Conservation (phyloP, 2,888 invertebrate species). For the Alentia gelatinosa region DNA sequence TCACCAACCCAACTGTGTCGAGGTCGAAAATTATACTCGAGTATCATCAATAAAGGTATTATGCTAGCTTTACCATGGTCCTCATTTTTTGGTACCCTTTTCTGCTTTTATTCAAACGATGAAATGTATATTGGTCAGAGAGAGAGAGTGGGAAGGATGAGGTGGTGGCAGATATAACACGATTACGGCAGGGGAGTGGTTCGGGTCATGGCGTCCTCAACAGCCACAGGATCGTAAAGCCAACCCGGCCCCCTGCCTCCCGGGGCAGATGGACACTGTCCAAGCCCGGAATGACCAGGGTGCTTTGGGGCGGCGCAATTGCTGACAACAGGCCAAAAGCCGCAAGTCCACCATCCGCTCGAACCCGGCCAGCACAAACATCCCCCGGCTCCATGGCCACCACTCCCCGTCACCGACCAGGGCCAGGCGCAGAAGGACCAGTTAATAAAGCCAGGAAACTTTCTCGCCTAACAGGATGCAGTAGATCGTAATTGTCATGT, state of each 20-base stretch:
- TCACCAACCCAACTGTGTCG: no score
- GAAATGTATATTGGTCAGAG: no score
- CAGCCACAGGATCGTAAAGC: neutral
- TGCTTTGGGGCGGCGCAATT: constrained; percentile 40
- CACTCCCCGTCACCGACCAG: neutral
- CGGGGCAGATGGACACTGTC: constrained; percentile 43
- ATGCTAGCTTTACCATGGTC: no score
- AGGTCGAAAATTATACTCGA: no score
- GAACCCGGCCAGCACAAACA: constrained; percentile 38
- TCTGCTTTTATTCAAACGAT: no score
- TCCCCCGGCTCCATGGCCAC: neutral
- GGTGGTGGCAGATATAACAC: no score
- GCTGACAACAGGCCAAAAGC: constrained; percentile 44
- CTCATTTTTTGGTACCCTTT: no score
- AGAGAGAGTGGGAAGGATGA: no score
- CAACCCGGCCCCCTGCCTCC: neutral
- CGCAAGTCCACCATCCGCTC: neutral
- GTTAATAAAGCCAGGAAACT: neutral
- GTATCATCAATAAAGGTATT: no score
- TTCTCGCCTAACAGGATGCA: neutral
- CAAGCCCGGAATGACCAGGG: constrained; percentile 48
- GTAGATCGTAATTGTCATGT: neutral
- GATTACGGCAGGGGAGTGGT: neutral
- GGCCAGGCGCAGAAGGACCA: neutral
- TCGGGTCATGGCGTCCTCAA: neutral